phyloP scores from a whole-genome alignment of 2,113 vertebrate species.

The Lonchura striata region DNA sequence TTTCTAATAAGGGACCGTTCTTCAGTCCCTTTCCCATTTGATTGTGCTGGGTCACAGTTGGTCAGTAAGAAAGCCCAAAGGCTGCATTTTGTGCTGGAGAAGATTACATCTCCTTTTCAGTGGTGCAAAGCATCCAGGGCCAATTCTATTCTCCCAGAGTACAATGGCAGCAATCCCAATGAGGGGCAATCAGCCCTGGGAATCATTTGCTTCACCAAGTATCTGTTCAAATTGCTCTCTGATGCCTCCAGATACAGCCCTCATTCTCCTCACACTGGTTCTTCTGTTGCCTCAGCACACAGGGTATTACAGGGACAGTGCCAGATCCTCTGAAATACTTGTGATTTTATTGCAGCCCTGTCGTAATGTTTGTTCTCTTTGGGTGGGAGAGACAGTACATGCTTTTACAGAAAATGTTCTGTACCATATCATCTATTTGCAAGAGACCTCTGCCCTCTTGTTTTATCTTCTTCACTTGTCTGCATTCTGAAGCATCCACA shows the following conservation, averaged over 20 bases:
- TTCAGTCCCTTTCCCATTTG: not conserved
- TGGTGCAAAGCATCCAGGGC: not conserved
- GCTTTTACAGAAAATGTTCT: not conserved
- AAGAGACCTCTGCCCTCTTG: not conserved
- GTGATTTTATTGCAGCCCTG: not conserved
- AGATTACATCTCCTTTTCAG: constrained; percentile 8
- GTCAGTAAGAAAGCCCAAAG: not conserved
- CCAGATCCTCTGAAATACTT: not conserved
- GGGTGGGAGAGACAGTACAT: not conserved
- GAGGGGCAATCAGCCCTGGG: not conserved
- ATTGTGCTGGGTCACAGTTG: not conserved
- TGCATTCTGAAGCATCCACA: not conserved
- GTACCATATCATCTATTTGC: not conserved
- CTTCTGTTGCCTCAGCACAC: not conserved
- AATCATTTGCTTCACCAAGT: not conserved
- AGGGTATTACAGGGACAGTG: not conserved
- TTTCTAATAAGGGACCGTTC: not conserved
- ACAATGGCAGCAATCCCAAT: not conserved
- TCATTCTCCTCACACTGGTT: not conserved
- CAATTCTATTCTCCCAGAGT: not conserved
- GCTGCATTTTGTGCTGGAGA: not conserved
- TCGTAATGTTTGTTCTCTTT: not conserved
- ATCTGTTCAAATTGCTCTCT: constrained; percentile 16
- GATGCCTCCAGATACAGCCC: not conserved
- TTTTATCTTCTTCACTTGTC: not conserved